Conservation (phyloP, 2,113 vertebrate genomes). For the Scartelaos histophorus region DNA sequence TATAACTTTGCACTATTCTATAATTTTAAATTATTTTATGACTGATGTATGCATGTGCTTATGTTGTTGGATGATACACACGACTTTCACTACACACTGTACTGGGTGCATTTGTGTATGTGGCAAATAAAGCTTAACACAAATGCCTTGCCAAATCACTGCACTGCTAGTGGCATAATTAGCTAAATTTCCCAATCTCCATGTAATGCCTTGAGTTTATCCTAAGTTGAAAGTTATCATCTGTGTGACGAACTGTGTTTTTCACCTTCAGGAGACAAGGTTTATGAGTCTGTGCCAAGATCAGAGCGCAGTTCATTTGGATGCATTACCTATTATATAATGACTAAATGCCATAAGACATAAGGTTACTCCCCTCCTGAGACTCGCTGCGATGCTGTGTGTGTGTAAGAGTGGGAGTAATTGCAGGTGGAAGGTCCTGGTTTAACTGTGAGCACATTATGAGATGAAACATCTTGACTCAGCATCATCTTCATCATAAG, state of each 20-base stretch:
- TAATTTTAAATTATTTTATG: background rate
- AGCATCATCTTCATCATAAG: background rate
- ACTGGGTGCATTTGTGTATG: too few relatives aligned
- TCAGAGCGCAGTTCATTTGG: background rate
- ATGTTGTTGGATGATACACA: too few relatives aligned
- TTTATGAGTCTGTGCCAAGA: background rate
- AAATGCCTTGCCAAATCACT: too few relatives aligned
- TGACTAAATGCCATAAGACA: background rate
- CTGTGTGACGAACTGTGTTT: background rate
- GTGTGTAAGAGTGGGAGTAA: background rate
- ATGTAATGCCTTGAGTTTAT: conserved; percentile 3
- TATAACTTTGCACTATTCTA: background rate
- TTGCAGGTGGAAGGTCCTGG: background rate
- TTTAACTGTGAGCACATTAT: background rate
- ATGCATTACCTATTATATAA: background rate
- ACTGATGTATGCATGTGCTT: background rate
- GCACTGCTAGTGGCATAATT: background rate
- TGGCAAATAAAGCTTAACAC: background rate
- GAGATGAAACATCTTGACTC: background rate
- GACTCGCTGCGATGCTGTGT: background rate
- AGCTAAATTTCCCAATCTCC: background rate
- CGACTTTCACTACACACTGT: too few relatives aligned
- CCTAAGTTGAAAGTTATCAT: background rate
- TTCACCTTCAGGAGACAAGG: background rate
- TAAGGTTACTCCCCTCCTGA: background rate